Conservation (phyloP, 2,888 invertebrate species). For the Chelonus formosanus region DNA sequence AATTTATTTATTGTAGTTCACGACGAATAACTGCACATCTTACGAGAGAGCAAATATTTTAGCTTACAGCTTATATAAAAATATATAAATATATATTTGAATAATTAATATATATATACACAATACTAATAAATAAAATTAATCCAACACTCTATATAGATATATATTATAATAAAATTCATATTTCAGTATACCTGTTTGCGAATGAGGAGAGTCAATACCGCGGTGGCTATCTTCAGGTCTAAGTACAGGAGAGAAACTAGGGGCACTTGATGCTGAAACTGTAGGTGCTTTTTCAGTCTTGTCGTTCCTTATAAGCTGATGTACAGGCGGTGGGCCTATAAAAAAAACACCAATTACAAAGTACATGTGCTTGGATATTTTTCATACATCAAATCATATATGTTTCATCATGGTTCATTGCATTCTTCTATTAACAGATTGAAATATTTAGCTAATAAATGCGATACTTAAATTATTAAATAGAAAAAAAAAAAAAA, state of each 20-base stretch:
- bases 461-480: slow-evolving; percentile 18
- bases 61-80: too few species aligned
- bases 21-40: too few species aligned
- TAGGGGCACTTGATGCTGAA: slow-evolving; percentile 63
- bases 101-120: neutral
- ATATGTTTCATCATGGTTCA: neutral
- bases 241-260: slow-evolving; percentile 63
- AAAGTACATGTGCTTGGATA: too few species aligned
- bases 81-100: too few species aligned
- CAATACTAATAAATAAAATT: slow-evolving; percentile 16
- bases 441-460: neutral
- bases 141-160: slow-evolving; percentile 17
- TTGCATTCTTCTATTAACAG: neutral
- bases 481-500: slow-evolving; percentile 36
- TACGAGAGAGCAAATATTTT: too few species aligned
- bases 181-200: slow-evolving; percentile 59
- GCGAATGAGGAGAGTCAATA: slow-evolving; percentile 64
- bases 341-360: neutral
- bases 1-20: too few species aligned
- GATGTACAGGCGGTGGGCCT: slow-evolving; percentile 64
- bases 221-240: slow-evolving; percentile 62
- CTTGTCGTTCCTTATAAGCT: slow-evolving; percentile 64
- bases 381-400: neutral
- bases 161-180: slow-evolving; percentile 33
- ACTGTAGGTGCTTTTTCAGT: slow-evolving; percentile 64